Evolutionary conservation across 1,140 invertebrate genomes (phyloP), one percentile per base, ranked within the genome.

Genomic region (Zaprionus capensis): DNA sequence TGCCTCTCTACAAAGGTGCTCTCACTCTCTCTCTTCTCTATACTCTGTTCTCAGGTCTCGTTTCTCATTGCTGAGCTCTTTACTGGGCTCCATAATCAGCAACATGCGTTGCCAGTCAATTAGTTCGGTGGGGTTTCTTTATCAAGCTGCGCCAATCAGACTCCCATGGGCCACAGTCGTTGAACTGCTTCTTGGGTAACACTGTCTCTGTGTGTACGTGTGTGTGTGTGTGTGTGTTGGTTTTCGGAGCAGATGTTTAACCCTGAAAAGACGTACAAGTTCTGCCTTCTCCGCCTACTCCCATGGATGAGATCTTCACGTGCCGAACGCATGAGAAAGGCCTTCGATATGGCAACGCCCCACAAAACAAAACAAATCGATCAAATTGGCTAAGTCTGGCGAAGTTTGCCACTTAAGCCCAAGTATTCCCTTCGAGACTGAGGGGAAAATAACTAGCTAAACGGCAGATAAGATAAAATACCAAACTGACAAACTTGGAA

Each of bases 401-500:
- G 26, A 56, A 64, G 46, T 65, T 76, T 44, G 38, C 28, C 26
- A 70, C 68, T 65, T 71, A 65, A 71, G 67, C 62, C 58, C 74
- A 76, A 68, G 74, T 72, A 79, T 79, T 71, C 62, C 66, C 66
- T 74, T 44, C 14, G 24, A 53, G 51, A 51, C 44, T 11, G 20
- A 24, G 22, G 46, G 46, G 46, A 24, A 34, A 24, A 17, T 38
- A 38, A 68, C 24, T 59, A 46, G 22, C 56, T 26, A 24, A 22
- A 26, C 56, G 14, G 31, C 1, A 56, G 83, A 87, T 87, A 80
- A 87, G 84, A 87, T 87, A 81, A 87, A 88, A 87, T 81, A 70
- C 78, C 74, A 63, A 73, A 78, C 49, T 78, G 83, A 87, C 80
- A 80, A 71, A 57, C n/a, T 17, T 15, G 41, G 53, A 63, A 57